Percentiles rank a stretch among this genome's conserved stretches.
Evolutionary conservation across 2,113 vertebrate genomes (phyloP).

Genomic region (Actenoides hombroni): DNA sequence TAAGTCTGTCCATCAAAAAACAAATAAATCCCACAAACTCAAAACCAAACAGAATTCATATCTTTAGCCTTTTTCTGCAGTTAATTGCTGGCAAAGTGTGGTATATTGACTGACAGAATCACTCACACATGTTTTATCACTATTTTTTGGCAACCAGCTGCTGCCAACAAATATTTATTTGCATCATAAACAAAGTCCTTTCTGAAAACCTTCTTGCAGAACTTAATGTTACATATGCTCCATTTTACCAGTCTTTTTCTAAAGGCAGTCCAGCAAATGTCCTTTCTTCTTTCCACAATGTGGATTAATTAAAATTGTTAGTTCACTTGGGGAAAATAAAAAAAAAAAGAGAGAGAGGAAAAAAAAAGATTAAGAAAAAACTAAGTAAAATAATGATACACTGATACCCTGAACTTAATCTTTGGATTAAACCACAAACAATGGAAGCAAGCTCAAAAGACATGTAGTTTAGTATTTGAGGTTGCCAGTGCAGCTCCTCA

Average conservation of each 20-base stretch:
- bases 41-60: no score
- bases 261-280: background rate
- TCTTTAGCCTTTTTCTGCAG: background rate
- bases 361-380: background rate
- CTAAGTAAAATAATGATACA: background rate
- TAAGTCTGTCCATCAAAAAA: background rate
- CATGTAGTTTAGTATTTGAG: background rate
- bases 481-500: background rate
- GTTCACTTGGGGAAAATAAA: background rate
- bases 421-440: background rate
- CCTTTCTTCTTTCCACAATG: background rate
- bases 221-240: background rate
- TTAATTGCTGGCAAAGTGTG: background rate
- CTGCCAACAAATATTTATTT: background rate
- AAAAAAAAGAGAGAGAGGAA: no score
- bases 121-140: background rate
- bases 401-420: background rate
- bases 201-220: background rate
- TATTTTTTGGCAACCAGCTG: background rate
- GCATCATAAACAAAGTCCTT: background rate
- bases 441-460: background rate
- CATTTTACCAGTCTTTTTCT: background rate
- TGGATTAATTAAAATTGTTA: background rate
- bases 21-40: background rate
- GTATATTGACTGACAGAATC: background rate